Base-by-base conservation (phyloP, 1,140 invertebrate genomes). In the Solenopsis fugax region DNA sequence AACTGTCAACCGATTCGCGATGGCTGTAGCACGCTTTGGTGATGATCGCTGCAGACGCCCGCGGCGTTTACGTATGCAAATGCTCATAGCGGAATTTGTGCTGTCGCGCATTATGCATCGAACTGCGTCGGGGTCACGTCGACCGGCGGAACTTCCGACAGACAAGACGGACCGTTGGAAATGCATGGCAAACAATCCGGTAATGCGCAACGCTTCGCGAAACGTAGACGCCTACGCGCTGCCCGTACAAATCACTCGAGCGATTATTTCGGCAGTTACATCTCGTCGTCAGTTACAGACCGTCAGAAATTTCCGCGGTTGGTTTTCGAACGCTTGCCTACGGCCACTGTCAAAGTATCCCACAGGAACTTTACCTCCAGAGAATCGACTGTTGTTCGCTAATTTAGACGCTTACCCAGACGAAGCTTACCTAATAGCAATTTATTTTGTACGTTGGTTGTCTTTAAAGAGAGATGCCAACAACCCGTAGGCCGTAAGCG, bases 21-120 rank as follows among this genome's bases (percentile, higher is more conserved):
- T 67, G 29, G 60, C 41, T 48, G 7, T 5, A 5, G 4, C 4
- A 50, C 48, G 21, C 56, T 60, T 58, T 71, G 29, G 67, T 65
- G 54, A 88, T 84, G 80, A 88, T 90, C 91, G 88, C 81, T 71
- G 84, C 77, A 62, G 85, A 87, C 90, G 86, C 67, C 69, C 71
- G 81, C 73, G 75, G 65, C 89, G 91, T 93, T 93, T 92, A 91
- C 77, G 85, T 89, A 93, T 92, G 91, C 90, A 92, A 93, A 93
- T 92, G 88, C 87, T 87, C 76, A n/a, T 12, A 85, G 81, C 65
- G 71, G 88, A 91, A 92, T 93, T 92, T 90, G 89, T 89, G 91
- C 88, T 82, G 86, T 86, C 78, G 84, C 75, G 81, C 87, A 90
- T 91, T 90, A 91, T 90, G 89, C 89, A 60, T 87, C 85, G 77